phyloP scores from a whole-genome alignment of 2,888 invertebrate genomes.

The Dascillus cervinus region DNA sequence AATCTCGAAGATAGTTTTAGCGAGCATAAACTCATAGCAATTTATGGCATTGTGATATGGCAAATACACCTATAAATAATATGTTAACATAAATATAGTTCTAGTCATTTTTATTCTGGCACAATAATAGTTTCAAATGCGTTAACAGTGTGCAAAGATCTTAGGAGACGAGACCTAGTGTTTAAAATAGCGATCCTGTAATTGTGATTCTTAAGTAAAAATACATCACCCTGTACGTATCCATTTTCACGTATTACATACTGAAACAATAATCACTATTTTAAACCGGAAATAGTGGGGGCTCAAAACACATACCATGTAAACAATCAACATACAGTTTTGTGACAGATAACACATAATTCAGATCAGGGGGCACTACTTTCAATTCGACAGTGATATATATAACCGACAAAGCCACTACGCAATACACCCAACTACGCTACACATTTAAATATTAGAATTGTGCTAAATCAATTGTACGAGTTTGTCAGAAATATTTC shows the following conservation, averaged over 20 bases:
- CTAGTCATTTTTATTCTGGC: constrained; percentile 18
- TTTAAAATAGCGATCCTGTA: constrained; percentile 14
- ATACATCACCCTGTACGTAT: neutral
- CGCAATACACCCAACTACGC: constrained; percentile 35
- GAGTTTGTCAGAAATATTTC: too few relatives aligned
- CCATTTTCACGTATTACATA: neutral
- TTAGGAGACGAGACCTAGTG: constrained; percentile 4
- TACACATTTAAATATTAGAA: constrained; percentile 38
- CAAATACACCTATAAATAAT: constrained; percentile 28
- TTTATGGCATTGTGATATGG: constrained; percentile 36
- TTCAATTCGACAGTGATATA: constrained; percentile 25
- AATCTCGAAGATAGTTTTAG: constrained; percentile 32
- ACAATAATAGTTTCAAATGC: constrained; percentile 23
- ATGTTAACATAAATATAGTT: constrained; percentile 24
- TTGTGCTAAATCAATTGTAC: too few relatives aligned
- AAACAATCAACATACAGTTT: constrained; percentile 38
- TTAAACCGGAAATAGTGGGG: constrained; percentile 15
- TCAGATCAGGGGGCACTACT: constrained; percentile 15
- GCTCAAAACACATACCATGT: constrained; percentile 34
- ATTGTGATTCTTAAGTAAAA: neutral
- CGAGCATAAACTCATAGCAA: constrained; percentile 22
- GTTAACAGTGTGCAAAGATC: constrained; percentile 18
- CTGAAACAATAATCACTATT: too few relatives aligned
- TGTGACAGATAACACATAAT: constrained; percentile 35
- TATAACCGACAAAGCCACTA: constrained; percentile 33